Base-by-base conservation (phyloP, 2,797 vertebrate genomes). In the Onychomys torridus region DNA sequence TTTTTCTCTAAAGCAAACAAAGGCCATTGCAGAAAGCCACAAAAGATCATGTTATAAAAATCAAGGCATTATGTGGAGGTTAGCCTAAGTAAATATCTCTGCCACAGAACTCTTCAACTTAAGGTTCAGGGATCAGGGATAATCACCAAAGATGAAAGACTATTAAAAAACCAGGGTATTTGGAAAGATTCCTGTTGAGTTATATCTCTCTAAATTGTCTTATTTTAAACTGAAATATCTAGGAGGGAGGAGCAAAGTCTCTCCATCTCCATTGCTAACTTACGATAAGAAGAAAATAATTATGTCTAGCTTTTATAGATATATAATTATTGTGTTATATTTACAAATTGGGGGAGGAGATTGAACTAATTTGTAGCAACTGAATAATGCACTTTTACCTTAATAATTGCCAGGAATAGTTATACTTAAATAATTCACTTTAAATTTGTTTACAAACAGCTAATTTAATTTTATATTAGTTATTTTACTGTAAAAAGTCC, bases 321-420 rank as follows among this genome's bases (percentile, higher is more conserved):
- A 19, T 1, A 29, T 55, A 29, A 25, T 46, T 88, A 76, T 57
- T 49, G 69, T 85, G n/a, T 19, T 7, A 10, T 2, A 1, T 43
- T 29, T 76, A 0, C n/a, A 21, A 1, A 55, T 71, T 40, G 1
- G n/a, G 5, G 5, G 1, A 59, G 1, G 29, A 10, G 6, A 2
- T 0, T 16, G 29, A 9, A 55, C 65, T 59, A 4, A 32, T 52
- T 52, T 69, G 4, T 57, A 52, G 0, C 1, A 83, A 52, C 67
- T 29, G 27, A 14, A 14, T 61, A 63, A n/a, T 12, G 5, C 12
- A 91, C 34, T 34, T 67, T 67, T 12, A 67, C 34, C 23, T 34
- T 32, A 34, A 5, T 34, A 67, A 67, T 67, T 32, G 65, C 32
- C 34, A 67, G 32, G 14, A 3, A 65, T 5, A 32, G 9, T 67